phyloP scores from a whole-genome alignment of 2,888 invertebrate genomes.

The Spicauda simplicius region DNA sequence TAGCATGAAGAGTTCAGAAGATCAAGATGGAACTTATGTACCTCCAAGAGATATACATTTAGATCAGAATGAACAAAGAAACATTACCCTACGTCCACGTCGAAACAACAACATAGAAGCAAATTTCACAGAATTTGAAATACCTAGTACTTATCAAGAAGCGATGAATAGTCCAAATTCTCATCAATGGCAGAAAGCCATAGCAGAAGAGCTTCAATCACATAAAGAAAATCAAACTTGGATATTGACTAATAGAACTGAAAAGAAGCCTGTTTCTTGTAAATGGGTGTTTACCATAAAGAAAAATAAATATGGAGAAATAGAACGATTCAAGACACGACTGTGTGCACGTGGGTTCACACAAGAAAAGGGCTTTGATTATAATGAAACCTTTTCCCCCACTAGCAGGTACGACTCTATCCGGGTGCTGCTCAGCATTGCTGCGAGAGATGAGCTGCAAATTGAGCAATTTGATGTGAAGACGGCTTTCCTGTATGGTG shows the following conservation, averaged over 20 bases:
- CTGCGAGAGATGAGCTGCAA: slow-evolving; percentile 34
- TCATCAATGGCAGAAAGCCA: slow-evolving; percentile 21
- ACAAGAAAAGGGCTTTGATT: no score
- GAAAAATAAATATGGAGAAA: slow-evolving; percentile 31
- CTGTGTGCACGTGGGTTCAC: no score
- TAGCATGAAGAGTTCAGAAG: no score
- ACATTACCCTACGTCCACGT: no score
- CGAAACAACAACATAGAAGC: no score
- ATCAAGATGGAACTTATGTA: no score
- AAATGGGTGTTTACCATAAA: slow-evolving; percentile 34
- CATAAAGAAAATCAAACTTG: slow-evolving; percentile 32
- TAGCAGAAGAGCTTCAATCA: slow-evolving; percentile 27
- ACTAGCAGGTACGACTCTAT: slow-evolving; percentile 38
- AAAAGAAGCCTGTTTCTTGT: slow-evolving; percentile 23
- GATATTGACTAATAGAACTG: slow-evolving; percentile 21
- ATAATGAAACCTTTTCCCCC: slow-evolving; percentile 9
- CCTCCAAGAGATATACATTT: no score
- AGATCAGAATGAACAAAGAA: no score
- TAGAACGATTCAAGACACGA: background rate
- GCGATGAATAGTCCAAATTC: slow-evolving; percentile 1
- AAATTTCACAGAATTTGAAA: background rate
- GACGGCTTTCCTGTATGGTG: slow-evolving; percentile 40
- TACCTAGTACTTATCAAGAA: background rate
- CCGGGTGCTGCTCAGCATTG: slow-evolving; percentile 24
- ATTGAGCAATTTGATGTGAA: slow-evolving; percentile 41